Evolutionary conservation across 2,888 invertebrate species (phyloP).

Genomic region (Diaperis boleti): DNA sequence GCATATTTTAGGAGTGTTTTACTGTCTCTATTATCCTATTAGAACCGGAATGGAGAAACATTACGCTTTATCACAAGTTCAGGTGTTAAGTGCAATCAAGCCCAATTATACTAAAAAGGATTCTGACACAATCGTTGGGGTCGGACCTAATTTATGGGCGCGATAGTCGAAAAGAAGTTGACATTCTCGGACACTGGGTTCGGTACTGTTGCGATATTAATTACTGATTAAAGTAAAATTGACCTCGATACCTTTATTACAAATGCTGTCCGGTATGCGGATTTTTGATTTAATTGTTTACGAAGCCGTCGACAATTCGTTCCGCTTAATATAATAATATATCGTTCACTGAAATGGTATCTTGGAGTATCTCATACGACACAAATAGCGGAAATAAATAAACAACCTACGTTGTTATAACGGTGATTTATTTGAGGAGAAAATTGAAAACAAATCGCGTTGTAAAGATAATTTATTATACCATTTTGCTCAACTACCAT

Average conservation of each 20-base stretch:
- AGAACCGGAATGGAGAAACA: conserved; percentile 40
- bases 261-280: neutral
- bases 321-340: conserved; percentile 13
- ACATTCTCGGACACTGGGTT: conserved; percentile 21
- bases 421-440: conserved; percentile 33
- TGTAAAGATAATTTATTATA: no score
- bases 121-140: conserved; percentile 33
- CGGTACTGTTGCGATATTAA: conserved; percentile 25
- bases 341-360: conserved; percentile 12
- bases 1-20: conserved; percentile 26
- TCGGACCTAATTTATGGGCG: conserved; percentile 22
- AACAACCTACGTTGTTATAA: conserved; percentile 20
- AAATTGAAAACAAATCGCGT: no score
- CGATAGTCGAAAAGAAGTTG: conserved; percentile 25
- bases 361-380: no score
- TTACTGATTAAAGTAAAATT: conserved; percentile 24
- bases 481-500: no score
- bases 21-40: conserved; percentile 34
- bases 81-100: conserved; percentile 40
- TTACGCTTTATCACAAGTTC: conserved; percentile 42
- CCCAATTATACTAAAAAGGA: conserved; percentile 39
- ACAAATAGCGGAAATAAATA: conserved; percentile 12
- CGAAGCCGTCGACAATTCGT: conserved; percentile 26
- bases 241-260: conserved; percentile 19
- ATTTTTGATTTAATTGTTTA: conserved; percentile 31